These are phyloP conservation scores for Drosophila pseudotalamancana DNA, from an alignment of 2,888 invertebrate species.

Conservation along the genomic window DNA sequence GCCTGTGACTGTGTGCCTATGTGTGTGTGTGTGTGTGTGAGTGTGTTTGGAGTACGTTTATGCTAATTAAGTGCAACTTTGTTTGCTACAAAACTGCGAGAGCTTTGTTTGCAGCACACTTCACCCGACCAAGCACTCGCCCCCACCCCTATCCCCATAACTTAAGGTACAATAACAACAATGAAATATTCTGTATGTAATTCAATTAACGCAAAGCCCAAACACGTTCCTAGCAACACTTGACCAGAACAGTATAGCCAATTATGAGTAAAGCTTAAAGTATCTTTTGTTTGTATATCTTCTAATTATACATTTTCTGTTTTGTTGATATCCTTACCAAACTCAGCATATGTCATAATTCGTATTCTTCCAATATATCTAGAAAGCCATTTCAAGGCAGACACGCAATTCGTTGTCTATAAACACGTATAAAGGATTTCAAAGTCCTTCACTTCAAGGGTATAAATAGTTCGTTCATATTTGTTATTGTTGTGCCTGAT, in stretches of 20 bases:
- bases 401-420: no score
- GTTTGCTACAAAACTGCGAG: constrained; percentile 26
- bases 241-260: not conserved
- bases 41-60: constrained; percentile 45
- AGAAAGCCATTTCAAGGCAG: no score
- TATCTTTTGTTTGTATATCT: no score
- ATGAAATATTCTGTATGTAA: constrained; percentile 43
- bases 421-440: no score
- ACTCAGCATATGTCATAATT: no score
- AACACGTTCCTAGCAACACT: not conserved
- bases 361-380: no score
- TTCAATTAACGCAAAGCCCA: constrained; percentile 57
- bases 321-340: no score
- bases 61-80: constrained; percentile 78
- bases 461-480: not conserved
- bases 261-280: no score
- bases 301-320: no score
- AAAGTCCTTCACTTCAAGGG: no score
- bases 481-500: constrained; percentile 31
- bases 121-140: not conserved
- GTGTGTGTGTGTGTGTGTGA: constrained; percentile 3
- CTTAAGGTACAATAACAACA: constrained; percentile 2
- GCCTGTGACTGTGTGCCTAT: constrained; percentile 16
- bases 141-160: not conserved
- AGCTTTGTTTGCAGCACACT: constrained; percentile 20